Evolutionary conservation across 1,140 invertebrate genomes (phyloP).

Genomic region (Drosophila paulistorum): DNA sequence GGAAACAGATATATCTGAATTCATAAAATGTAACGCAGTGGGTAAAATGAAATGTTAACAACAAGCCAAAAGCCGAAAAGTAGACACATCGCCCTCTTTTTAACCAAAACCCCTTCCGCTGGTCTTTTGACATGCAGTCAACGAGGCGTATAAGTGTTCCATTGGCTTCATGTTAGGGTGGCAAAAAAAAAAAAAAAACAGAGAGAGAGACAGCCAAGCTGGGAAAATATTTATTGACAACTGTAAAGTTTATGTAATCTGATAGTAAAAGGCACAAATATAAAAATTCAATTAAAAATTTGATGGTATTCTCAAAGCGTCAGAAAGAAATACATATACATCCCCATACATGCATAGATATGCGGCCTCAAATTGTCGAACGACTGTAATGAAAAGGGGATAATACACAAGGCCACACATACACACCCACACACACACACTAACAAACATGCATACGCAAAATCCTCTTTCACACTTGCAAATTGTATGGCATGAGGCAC

Average conservation of each 20-base stretch:
- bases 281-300: constrained; percentile 79
- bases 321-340: constrained; percentile 23
- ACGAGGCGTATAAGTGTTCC: constrained; percentile 67
- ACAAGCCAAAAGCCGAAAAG: constrained; percentile 67
- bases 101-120: not conserved
- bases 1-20: constrained; percentile 55
- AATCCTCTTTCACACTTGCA: constrained; percentile 8
- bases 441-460: not conserved
- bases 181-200: not conserved
- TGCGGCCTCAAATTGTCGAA: not conserved
- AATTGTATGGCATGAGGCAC: constrained; percentile 21
- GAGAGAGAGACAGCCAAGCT: not conserved
- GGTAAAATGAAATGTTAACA: constrained; percentile 65
- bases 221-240: constrained; percentile 62
- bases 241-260: constrained; percentile 71
- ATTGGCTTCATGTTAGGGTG: constrained; percentile 22
- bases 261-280: constrained; percentile 75
- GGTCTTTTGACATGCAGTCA: constrained; percentile 39
- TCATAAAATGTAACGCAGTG: constrained; percentile 50
- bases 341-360: too few species aligned
- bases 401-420: constrained; percentile 17
- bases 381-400: constrained; percentile 3
- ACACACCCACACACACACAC: constrained; percentile 9
- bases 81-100: constrained; percentile 55
- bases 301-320: constrained; percentile 68